These are phyloP conservation scores for Calephelis perditalis DNA, from an alignment of 2,888 invertebrate species.

Conservation along the genomic window DNA sequence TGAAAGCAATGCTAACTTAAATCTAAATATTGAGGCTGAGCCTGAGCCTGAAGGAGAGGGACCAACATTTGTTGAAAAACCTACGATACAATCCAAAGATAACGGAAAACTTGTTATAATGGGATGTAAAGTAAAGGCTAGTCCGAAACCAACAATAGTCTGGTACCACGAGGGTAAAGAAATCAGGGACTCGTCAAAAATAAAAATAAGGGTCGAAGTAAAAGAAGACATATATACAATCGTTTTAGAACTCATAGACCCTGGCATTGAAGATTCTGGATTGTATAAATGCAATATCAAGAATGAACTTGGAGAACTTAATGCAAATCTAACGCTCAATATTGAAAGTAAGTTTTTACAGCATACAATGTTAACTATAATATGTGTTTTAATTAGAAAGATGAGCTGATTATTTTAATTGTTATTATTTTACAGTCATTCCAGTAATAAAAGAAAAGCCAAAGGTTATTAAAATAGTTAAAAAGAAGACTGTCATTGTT, in stretches of 20 bases:
- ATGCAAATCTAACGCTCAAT: conserved; percentile 97
- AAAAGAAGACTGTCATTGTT: conserved; percentile 94
- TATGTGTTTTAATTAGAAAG: neutral
- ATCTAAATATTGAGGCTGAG: conserved; percentile 97
- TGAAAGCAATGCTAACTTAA: conserved; percentile 97
- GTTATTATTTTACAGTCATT: conserved; percentile 80
- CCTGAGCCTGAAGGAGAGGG: conserved; percentile 95
- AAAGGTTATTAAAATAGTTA: conserved; percentile 92
- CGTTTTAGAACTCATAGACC: conserved; percentile 91
- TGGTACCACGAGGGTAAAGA: conserved; percentile 77
- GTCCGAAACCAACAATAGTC: conserved; percentile 69
- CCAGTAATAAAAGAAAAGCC: conserved; percentile 96
- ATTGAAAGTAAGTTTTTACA: conserved; percentile 90
- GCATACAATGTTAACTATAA: conserved; percentile 2
- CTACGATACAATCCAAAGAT: conserved; percentile 88
- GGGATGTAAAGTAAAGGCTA: conserved; percentile 74
- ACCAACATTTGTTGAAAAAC: conserved; percentile 95
- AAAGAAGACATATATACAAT: conserved; percentile 90
- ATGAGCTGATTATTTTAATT: neutral
- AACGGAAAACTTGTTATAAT: conserved; percentile 71
- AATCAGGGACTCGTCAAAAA: conserved; percentile 89
- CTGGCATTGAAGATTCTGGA: conserved; percentile 96
- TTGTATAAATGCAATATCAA: conserved; percentile 98
- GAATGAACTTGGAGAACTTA: conserved; percentile 96
- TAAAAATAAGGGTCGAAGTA: conserved; percentile 87